phyloP scores from a whole-genome alignment of 2,113 vertebrate genomes.

The Raja brachyura region DNA sequence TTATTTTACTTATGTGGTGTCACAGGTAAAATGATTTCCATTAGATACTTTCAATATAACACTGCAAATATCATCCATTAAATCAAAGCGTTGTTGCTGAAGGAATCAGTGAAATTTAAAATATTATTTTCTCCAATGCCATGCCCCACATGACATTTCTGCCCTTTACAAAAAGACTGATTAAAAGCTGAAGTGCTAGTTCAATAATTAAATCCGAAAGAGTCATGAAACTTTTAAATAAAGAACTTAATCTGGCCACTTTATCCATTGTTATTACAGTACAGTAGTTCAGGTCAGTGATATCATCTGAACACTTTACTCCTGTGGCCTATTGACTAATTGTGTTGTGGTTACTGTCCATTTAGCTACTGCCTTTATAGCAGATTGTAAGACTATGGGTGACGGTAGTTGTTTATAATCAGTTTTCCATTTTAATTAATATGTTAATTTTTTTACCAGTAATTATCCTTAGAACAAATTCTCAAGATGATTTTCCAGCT shows the following conservation, averaged over 20 bases:
- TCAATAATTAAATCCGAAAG: slow-evolving; percentile 38
- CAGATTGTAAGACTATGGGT: slow-evolving; percentile 41
- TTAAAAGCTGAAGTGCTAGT: slow-evolving; percentile 23
- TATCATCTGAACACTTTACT: slow-evolving; percentile 23
- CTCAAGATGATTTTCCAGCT: slow-evolving; percentile 3
- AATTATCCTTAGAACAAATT: slow-evolving; percentile 44
- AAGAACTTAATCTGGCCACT: slow-evolving; percentile 28
- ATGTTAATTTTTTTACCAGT: slow-evolving; percentile 50
- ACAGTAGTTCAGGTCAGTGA: slow-evolving; percentile 36
- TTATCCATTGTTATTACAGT: slow-evolving; percentile 29
- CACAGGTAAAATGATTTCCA: neutral
- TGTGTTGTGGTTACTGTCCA: slow-evolving; percentile 38
- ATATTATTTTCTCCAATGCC: neutral
- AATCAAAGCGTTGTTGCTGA: neutral
- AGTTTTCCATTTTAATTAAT: slow-evolving; percentile 49
- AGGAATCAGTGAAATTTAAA: slow-evolving; percentile 19
- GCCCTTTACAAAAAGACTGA: neutral
- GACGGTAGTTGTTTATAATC: slow-evolving; percentile 46
- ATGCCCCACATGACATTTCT: slow-evolving; percentile 1
- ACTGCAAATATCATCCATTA: neutral
- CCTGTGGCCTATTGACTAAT: slow-evolving; percentile 38
- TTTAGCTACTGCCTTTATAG: slow-evolving; percentile 48
- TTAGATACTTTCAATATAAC: neutral
- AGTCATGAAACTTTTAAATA: slow-evolving; percentile 36
- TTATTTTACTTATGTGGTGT: neutral